These are phyloP conservation scores for Chunga burmeisteri DNA, from an alignment of 2,113 vertebrate species.

Conservation along the genomic window DNA sequence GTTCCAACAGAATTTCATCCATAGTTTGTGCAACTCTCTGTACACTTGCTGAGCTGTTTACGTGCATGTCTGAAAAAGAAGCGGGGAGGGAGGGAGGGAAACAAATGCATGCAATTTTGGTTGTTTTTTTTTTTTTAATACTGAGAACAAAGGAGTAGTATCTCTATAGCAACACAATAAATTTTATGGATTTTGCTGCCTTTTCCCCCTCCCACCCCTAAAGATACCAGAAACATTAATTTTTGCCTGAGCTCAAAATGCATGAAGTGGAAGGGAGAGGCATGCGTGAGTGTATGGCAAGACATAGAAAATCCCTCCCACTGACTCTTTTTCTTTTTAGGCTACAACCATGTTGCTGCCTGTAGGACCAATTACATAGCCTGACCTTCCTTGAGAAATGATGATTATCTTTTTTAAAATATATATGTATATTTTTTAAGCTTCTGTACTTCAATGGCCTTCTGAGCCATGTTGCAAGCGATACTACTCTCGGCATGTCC, in stretches of 20 bases:
- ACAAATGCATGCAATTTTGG: constrained; percentile 79
- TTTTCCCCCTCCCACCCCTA: background rate
- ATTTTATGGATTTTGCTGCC: background rate
- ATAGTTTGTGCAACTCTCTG: constrained; percentile 69
- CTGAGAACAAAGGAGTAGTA: constrained; percentile 73
- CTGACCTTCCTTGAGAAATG: constrained; percentile 14
- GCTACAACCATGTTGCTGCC: constrained; percentile 33
- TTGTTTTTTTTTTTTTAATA: constrained; percentile 67
- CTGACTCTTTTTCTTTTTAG: constrained; percentile 29
- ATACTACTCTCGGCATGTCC: constrained; percentile 77
- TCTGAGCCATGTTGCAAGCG: constrained; percentile 63
- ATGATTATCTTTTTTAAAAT: background rate
- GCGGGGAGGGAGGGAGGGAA: constrained; percentile 37
- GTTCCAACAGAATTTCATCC: constrained; percentile 73
- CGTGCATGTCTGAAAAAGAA: constrained; percentile 72
- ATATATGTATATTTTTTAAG: background rate
- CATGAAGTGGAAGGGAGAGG: constrained; percentile 28
- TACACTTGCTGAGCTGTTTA: constrained; percentile 70
- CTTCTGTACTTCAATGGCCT: constrained; percentile 40
- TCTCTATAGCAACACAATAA: constrained; percentile 79
- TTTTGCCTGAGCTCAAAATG: constrained; percentile 27
- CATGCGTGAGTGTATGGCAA: background rate
- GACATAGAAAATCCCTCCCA: background rate
- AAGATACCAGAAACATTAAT: constrained; percentile 25
- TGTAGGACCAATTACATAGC: constrained; percentile 43